Percentiles rank a stretch among this genome's conserved stretches.
Conservation (phyloP, 2,888 invertebrate species). For the Microplitis manilae region DNA sequence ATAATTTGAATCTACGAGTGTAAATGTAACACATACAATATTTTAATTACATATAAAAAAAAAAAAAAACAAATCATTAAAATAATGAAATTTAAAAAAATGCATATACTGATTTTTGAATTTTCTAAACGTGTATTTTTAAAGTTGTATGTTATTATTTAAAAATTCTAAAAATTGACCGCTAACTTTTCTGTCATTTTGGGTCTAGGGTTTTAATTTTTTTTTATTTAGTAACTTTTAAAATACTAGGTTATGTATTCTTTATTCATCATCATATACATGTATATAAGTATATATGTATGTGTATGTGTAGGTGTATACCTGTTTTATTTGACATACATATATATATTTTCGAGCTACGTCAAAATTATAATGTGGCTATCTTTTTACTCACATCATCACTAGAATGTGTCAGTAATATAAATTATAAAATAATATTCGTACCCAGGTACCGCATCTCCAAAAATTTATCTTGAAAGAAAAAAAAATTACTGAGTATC, state of each 20-base stretch:
- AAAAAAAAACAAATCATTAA: too few relatives aligned
- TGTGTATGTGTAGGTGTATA: constrained; percentile 21
- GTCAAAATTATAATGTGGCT: constrained; percentile 49
- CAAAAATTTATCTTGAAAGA: not conserved
- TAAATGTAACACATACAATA: too few relatives aligned
- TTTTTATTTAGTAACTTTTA: constrained; percentile 24
- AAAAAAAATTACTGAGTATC: not conserved
- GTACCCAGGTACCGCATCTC: not conserved
- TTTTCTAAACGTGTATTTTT: too few relatives aligned
- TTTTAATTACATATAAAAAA: too few relatives aligned
- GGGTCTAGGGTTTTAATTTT: not conserved
- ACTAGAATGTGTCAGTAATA: constrained; percentile 47
- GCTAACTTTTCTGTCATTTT: not conserved
- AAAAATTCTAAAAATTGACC: not conserved
- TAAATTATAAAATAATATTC: constrained; percentile 16
- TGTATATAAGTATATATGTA: constrained; percentile 11
- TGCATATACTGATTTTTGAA: too few relatives aligned
- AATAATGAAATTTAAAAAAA: too few relatives aligned
- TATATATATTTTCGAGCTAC: constrained; percentile 24
- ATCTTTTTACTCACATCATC: constrained; percentile 30
- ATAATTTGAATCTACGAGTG: too few relatives aligned
- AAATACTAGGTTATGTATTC: constrained; percentile 32
- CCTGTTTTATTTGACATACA: constrained; percentile 45
- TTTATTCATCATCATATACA: constrained; percentile 37
- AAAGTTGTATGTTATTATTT: not conserved